These are phyloP conservation scores for Troglohyphantes excavatus DNA, from an alignment of 2,888 invertebrate species.

Conservation along the genomic window DNA sequence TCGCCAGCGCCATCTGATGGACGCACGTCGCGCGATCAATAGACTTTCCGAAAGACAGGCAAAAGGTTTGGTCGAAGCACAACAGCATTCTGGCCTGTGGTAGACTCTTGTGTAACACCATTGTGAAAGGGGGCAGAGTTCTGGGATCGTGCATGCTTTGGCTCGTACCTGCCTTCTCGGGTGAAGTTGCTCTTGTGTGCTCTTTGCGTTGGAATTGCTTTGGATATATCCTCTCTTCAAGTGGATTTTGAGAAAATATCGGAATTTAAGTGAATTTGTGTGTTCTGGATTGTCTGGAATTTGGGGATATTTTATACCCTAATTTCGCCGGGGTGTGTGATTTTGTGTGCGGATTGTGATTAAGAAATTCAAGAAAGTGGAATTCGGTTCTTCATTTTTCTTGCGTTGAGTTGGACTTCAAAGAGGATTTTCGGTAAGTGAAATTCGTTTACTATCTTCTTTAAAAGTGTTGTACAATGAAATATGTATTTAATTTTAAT, in stretches of 20 bases:
- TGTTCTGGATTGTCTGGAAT: not conserved
- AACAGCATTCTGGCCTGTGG: constrained; percentile 63
- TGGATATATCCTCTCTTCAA: constrained; percentile 36
- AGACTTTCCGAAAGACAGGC: constrained; percentile 55
- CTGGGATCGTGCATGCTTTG: constrained; percentile 58
- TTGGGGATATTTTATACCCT: not conserved
- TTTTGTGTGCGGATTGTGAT: too few species aligned
- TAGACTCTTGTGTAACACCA: constrained; percentile 57
- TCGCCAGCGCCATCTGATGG: constrained; percentile 57
- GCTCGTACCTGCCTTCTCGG: not conserved
- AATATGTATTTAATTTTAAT: too few species aligned
- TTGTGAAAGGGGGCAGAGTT: constrained; percentile 18
- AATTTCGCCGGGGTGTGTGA: too few species aligned
- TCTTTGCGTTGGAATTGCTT: constrained; percentile 9
- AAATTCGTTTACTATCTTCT: too few species aligned
- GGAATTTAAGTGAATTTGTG: not conserved
- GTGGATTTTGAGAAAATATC: not conserved
- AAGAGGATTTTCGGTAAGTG: too few species aligned
- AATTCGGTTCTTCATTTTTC: too few species aligned
- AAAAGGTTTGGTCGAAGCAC: constrained; percentile 13
- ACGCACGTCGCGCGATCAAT: constrained; percentile 53
- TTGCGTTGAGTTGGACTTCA: too few species aligned
- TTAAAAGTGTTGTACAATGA: too few species aligned
- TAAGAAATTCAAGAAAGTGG: too few species aligned
- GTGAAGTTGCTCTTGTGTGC: not conserved